Conservation (phyloP, 2,888 invertebrate species). For the Zeuzera pyrina region DNA sequence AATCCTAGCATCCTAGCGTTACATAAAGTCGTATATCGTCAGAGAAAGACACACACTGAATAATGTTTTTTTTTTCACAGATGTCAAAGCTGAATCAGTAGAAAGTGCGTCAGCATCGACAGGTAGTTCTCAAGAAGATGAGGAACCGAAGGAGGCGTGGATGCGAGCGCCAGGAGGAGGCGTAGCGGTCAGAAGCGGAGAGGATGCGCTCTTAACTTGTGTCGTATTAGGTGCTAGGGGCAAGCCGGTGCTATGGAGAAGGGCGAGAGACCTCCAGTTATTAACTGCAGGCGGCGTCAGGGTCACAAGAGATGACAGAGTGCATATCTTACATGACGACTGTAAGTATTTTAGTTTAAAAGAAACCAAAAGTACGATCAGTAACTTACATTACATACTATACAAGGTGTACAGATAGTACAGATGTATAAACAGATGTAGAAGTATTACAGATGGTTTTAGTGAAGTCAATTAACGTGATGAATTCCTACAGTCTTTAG, state of each 20-base stretch:
- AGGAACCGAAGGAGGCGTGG: constrained; percentile 44
- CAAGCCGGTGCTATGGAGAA: constrained; percentile 84
- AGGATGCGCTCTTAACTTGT: constrained; percentile 86
- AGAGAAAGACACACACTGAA: too few relatives aligned
- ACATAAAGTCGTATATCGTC: too few relatives aligned
- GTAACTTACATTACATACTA: too few relatives aligned
- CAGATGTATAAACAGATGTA: too few relatives aligned
- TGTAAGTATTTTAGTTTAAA: too few relatives aligned
- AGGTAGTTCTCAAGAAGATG: constrained; percentile 43
- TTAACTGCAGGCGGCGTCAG: constrained; percentile 83
- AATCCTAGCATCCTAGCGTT: too few relatives aligned
- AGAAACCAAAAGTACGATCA: too few relatives aligned
- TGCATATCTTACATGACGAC: constrained; percentile 83
- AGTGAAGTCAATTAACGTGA: too few relatives aligned
- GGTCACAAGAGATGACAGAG: constrained; percentile 82
- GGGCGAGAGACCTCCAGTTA: constrained; percentile 78
- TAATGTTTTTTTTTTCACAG: constrained; percentile 29
- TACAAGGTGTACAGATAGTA: too few relatives aligned
- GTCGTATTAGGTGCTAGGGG: constrained; percentile 81
- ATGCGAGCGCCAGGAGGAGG: constrained; percentile 54
- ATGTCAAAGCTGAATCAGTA: constrained; percentile 33
- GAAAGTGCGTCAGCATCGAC: constrained; percentile 40
- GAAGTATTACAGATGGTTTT: too few relatives aligned
- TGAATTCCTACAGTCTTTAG: too few relatives aligned
- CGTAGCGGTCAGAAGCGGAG: constrained; percentile 69